Evolutionary conservation across 2,888 invertebrate genomes (phyloP), one percentile per base, ranked within the genome.

Genomic region (Eumerus sabulonum): DNA sequence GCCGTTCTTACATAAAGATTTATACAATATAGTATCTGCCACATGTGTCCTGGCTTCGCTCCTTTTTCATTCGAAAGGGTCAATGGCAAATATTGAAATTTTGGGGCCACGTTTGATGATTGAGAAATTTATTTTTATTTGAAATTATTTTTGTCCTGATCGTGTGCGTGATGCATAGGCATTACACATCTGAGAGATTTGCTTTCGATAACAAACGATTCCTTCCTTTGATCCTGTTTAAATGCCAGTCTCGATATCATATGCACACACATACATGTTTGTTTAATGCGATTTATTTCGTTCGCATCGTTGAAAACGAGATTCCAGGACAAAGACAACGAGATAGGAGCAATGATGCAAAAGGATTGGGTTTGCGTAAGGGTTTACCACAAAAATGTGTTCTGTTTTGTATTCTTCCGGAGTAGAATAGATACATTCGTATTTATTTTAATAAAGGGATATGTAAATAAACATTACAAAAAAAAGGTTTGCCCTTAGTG

Each of bases 391-490:
- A 45, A 45, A 54, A 50, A 53, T 64, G 44, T 45, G 1, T 47
- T 56, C 44, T 38, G 14, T 47, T 36, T 59, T 14, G 47, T 27
- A 50, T 38, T 44, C 60, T 57, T 70, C 50, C 64, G 27, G 71
- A 71, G 60, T 16, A 45, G 60, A 64, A 76, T 66, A 76, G 66
- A 76, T 76, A 71, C 64, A 76, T 76, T 71, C 56, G 50, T 60
- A 64, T 70, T 62, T 57, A 63, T 68, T 68, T 66, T 76, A 71
- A 76, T 71, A 71, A 66, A 71, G 60, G 59, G 70, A 62, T 66
- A 62, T 71, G 59, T 71, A 76, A 71, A 76, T 71, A 66, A 12
- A 45, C 16, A 60, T 64, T 5, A 40, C 3, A 40, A 40, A 40
- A 40, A 40, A 40, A 40, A 11, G 40, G 9, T 40, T 40, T 9